A percentile compares a stretch with the other conserved stretches of the same genome.
These are phyloP conservation scores for Opisthograptis luteolata DNA, from an alignment of 2,888 invertebrate genomes.

Conservation along the genomic window DNA sequence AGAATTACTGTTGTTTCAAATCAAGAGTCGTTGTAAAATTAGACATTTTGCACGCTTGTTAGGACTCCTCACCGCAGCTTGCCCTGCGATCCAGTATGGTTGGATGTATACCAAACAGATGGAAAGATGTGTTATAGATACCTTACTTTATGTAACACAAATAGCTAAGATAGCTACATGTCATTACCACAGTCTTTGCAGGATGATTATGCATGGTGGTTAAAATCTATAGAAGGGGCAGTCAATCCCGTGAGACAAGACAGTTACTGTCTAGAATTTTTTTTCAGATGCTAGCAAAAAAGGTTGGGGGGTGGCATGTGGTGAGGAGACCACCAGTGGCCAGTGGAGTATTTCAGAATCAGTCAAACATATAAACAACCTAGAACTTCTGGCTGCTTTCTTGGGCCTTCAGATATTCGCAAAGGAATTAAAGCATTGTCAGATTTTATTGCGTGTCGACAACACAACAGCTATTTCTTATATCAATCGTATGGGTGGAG, in stretches of 20 bases:
- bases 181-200: not conserved
- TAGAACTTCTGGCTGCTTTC: not conserved
- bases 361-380: not conserved
- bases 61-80: conserved; percentile 39
- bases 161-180: conserved; percentile 12
- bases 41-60: conserved; percentile 33
- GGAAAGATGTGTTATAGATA: conserved; percentile 35
- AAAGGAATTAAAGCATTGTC: not conserved
- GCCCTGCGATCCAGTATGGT: conserved; percentile 46
- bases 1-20: too few species aligned
- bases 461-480: too few species aligned
- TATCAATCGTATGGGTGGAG: too few species aligned
- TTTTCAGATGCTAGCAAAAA: not conserved
- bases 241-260: not conserved
- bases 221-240: not conserved
- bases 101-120: conserved; percentile 44
- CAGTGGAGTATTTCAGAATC: not conserved
- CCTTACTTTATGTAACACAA: conserved; percentile 9
- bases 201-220: conserved; percentile 4
- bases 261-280: not conserved
- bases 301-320: conserved; percentile 3
- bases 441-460: not conserved
- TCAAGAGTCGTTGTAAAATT: conserved; percentile 29
- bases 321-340: not conserved
- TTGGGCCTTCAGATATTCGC: not conserved